phyloP scores from a whole-genome alignment of 2,888 invertebrate species.

The Plusia festucae region DNA sequence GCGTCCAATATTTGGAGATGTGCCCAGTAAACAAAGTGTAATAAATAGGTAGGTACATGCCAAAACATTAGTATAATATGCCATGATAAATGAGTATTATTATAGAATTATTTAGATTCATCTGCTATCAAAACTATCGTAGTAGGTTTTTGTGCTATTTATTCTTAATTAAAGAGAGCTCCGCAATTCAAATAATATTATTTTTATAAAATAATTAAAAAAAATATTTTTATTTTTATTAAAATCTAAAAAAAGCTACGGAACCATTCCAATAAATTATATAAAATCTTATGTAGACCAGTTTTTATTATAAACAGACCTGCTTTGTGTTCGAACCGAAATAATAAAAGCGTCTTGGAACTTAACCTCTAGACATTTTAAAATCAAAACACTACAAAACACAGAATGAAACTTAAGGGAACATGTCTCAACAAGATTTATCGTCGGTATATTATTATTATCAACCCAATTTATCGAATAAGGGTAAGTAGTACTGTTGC shows the following conservation, averaged over 20 bases:
- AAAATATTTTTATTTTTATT: too few species aligned
- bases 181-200: not conserved
- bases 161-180: not conserved
- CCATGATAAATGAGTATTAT: not conserved
- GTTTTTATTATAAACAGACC: constrained; percentile 36
- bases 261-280: constrained; percentile 15
- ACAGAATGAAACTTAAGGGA: too few species aligned
- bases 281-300: constrained; percentile 26
- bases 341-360: constrained; percentile 28
- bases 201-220: too few species aligned
- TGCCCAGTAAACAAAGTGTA: not conserved
- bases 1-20: not conserved
- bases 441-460: not conserved
- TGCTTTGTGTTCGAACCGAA: constrained; percentile 30
- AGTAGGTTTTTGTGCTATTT: too few species aligned
- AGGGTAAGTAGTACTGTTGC: not conserved
- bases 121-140: too few species aligned
- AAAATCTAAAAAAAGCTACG: constrained; percentile 8
- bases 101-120: not conserved
- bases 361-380: constrained; percentile 13
- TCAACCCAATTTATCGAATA: not conserved
- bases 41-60: too few species aligned
- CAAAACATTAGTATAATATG: not conserved
- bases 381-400: constrained; percentile 8
- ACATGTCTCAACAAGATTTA: not conserved